Conservation (phyloP, 2,888 invertebrate species). For the Dascillus cervinus region DNA sequence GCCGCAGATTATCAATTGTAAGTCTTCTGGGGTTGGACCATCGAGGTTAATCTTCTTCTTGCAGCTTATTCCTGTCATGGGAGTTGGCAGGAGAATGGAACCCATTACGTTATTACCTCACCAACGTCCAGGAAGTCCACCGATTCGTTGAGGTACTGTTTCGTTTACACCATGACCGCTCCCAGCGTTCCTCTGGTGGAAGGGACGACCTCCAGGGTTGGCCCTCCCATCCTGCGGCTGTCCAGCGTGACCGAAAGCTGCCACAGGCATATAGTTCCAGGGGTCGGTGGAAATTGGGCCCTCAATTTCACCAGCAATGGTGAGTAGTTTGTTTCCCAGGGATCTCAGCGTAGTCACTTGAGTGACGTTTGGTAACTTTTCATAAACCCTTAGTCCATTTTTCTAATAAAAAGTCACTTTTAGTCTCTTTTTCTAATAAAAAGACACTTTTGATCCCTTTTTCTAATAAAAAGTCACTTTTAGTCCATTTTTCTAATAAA, state of each 20-base stretch:
- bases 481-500: no score
- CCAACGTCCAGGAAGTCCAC: slow-evolving; percentile 45
- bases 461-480: no score
- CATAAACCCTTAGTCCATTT: no score
- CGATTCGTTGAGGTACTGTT: slow-evolving; percentile 52
- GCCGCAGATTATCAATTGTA: slow-evolving; percentile 46
- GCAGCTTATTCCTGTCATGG: slow-evolving; percentile 71
- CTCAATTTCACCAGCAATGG: slow-evolving; percentile 64
- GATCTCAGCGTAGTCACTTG: no score
- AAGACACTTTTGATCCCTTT: no score
- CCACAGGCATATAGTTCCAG: slow-evolving; percentile 48
- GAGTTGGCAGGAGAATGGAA: slow-evolving; percentile 58
- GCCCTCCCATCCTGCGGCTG: slow-evolving; percentile 39
- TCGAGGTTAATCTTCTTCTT: no score
- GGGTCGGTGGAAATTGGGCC: slow-evolving; percentile 49
- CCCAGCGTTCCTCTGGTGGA: slow-evolving; percentile 11
- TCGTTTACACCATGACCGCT: slow-evolving; percentile 49
- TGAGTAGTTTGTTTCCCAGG: no score
- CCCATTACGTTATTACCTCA: slow-evolving; percentile 62
- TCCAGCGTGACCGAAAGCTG: slow-evolving; percentile 52
- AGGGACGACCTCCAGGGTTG: slow-evolving; percentile 19
- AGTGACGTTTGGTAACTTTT: no score
- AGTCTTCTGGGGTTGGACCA: no score
- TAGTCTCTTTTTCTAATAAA: no score
- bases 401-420: no score